phyloP scores from a whole-genome alignment of 2,888 invertebrate genomes.

The Cheilosia vernalis region DNA sequence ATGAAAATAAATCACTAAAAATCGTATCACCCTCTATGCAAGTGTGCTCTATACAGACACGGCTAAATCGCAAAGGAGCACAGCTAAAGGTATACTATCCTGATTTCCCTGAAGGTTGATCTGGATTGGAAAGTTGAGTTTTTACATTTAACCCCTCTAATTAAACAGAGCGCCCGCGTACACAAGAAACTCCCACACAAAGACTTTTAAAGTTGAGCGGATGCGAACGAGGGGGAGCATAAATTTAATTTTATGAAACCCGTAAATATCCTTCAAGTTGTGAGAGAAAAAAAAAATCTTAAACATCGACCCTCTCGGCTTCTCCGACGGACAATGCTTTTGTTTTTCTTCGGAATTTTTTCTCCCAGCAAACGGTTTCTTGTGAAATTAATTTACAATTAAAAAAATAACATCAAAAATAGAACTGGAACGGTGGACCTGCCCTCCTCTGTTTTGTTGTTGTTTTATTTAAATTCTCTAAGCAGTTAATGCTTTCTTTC shows the following conservation, averaged over 20 bases:
- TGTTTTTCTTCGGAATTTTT: constrained; percentile 6
- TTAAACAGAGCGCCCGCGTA: constrained; percentile 8
- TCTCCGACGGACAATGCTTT: neutral
- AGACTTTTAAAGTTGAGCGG: constrained; percentile 6
- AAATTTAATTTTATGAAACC: constrained; percentile 47
- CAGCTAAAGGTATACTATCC: constrained; percentile 31
- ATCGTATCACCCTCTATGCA: neutral
- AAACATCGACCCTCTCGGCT: neutral
- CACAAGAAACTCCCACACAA: constrained; percentile 8
- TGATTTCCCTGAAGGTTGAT: constrained; percentile 63
- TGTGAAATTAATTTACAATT: constrained; percentile 45
- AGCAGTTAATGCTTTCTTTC: constrained; percentile 21
- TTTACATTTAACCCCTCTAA: constrained; percentile 34
- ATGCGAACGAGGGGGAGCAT: neutral
- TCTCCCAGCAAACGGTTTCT: neutral
- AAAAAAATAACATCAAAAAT: constrained; percentile 12
- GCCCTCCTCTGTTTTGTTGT: neutral
- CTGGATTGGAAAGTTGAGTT: constrained; percentile 51
- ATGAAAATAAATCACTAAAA: constrained; percentile 36
- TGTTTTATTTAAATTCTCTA: constrained; percentile 27
- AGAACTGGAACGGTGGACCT: constrained; percentile 17
- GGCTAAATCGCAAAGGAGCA: constrained; percentile 25
- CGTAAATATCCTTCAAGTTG: constrained; percentile 38
- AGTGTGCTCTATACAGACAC: too few species aligned
- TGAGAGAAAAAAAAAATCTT: neutral